Evolutionary conservation across 2,113 vertebrate genomes (phyloP), one percentile per base, ranked within the genome.

Genomic region (Crocuta crocuta): DNA sequence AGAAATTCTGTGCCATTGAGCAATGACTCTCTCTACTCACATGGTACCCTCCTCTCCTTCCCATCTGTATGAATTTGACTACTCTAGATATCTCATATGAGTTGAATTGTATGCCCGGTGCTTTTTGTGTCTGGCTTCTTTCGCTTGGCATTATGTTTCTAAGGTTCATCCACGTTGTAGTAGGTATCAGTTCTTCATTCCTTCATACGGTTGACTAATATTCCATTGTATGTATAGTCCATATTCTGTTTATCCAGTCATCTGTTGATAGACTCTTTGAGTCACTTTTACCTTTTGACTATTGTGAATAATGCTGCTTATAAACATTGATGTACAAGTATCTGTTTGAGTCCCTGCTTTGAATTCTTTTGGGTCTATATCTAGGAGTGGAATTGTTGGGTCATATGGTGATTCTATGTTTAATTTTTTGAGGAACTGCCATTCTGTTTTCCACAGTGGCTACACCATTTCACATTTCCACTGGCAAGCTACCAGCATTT

Each of bases 91-190:
- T 39, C 10, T 78, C 50, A 1, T 8, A 1, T n/a, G 63, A 45
- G 7, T 39, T 26, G 61, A 35, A 45, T 65, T 0, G 0, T 50
- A 45, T 6, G 9, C 3, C 24, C 0, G 10, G 24, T 71, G 48
- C 24, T 4, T 70, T 84, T 43, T 24, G 24, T 39, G 79, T 66
- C 68, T 78, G 35, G 8, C 53, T 55, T 58, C 12, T 61, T 45
- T 63, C 43, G 10, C 2, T 0, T 16, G 48, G 24, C 45, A 1
- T 74, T 0, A 10, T 48, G 35, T 53, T 85, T n/a, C 53, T 70
- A n/a, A 50, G 10, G 9, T 21, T n/a, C 66, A 4, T 66, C 48
- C 7, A 28, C 21, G 15, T 11, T n/a, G 58, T 58, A 28, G 24
- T 4, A 2, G 1, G 24, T 17, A 12, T 23, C 10, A 16, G 12